phyloP scores from a whole-genome alignment of 2,113 vertebrate genomes.

The Catharus fuscescens region DNA sequence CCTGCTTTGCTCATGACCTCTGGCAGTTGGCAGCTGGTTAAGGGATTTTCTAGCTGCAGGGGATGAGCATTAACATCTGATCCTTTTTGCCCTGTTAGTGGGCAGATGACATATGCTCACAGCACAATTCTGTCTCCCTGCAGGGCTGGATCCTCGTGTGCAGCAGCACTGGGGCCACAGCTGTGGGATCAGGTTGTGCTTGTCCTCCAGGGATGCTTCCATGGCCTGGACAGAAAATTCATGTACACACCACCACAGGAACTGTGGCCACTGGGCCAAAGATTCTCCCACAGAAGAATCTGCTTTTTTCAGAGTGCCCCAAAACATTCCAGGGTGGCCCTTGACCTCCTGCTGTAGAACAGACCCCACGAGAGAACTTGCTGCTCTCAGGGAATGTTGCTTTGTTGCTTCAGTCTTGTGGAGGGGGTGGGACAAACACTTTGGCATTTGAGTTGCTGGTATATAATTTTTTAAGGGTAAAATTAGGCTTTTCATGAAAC shows the following conservation, averaged over 20 bases:
- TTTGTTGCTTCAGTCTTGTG: neutral
- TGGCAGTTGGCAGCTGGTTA: neutral
- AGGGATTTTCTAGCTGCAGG: neutral
- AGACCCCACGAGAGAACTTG: neutral
- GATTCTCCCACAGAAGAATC: neutral
- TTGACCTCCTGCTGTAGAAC: neutral
- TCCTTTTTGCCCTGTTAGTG: constrained; percentile 11
- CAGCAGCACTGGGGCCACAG: neutral
- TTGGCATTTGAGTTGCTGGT: neutral
- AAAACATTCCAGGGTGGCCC: neutral
- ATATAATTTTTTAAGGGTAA: neutral
- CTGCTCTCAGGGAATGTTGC: neutral
- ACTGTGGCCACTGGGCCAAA: neutral
- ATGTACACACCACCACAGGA: neutral
- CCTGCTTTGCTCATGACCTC: neutral
- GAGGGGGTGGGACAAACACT: neutral
- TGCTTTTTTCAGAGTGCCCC: neutral
- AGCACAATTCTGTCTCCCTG: neutral
- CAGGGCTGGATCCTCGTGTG: neutral
- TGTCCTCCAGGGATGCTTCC: neutral
- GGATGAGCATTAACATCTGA: neutral
- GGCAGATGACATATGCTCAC: neutral
- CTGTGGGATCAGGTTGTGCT: neutral
- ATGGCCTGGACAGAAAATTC: neutral
- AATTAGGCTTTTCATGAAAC: neutral